A percentile compares a stretch with the other conserved stretches of the same genome.
phyloP scores from a whole-genome alignment of 2,113 vertebrate genomes.

The Pipa parva region DNA sequence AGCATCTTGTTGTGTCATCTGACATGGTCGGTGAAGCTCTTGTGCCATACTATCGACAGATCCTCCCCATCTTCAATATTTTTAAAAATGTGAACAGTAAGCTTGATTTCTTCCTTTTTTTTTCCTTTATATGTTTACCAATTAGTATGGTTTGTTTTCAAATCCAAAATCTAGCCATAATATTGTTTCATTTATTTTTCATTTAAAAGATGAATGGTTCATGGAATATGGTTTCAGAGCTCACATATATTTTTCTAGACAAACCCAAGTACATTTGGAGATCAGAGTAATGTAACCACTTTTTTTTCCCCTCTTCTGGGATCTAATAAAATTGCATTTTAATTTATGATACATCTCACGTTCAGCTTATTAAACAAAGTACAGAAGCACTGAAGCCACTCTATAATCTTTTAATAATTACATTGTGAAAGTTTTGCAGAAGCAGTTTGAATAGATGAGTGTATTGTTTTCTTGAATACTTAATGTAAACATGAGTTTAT shows the following conservation, averaged over 20 bases:
- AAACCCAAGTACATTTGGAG: conserved; percentile 52
- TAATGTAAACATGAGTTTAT: conserved; percentile 27
- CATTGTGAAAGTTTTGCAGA: conserved; percentile 54
- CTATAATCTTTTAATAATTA: conserved; percentile 58
- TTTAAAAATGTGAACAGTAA: conserved; percentile 92
- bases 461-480: conserved; percentile 6
- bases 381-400: conserved; percentile 51
- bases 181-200: background rate
- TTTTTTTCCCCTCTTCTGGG: conserved; percentile 30
- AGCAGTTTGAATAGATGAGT: conserved; percentile 46
- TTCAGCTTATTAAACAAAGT: conserved; percentile 50
- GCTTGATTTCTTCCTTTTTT: conserved; percentile 53
- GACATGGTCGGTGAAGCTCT: conserved; percentile 84
- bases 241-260: conserved; percentile 51
- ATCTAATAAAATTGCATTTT: conserved; percentile 51
- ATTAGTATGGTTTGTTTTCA: background rate
- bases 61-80: conserved; percentile 90
- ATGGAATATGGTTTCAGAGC: conserved; percentile 46
- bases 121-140: background rate
- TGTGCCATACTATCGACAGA: conserved; percentile 90
- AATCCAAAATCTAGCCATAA: background rate
- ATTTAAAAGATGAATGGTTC: conserved; percentile 36
- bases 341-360: conserved; percentile 48
- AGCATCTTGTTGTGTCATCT: conserved; percentile 86
- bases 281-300: conserved; percentile 44